Percentiles rank a stretch among this genome's conserved stretches.
Conservation (phyloP, 2,888 invertebrate species). For the Platycnemis pennipes region DNA sequence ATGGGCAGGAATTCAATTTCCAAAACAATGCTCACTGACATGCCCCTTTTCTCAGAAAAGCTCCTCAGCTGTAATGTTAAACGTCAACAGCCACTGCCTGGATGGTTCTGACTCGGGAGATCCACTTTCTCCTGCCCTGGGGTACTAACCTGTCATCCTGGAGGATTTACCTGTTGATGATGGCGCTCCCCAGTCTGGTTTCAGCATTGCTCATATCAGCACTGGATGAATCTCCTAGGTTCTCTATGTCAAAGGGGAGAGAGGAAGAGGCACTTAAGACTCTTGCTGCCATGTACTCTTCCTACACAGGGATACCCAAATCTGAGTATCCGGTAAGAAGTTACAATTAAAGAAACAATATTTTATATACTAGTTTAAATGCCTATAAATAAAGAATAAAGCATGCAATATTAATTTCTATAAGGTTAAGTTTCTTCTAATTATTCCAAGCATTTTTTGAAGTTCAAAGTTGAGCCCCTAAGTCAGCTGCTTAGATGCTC, state of each 20-base stretch:
- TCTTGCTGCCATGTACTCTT: conserved; percentile 4
- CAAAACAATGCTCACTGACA: conserved; percentile 24
- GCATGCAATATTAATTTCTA: neutral
- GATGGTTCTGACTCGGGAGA: neutral
- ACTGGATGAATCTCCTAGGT: conserved; percentile 78
- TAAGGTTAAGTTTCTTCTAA: neutral
- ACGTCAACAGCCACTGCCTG: conserved; percentile 52
- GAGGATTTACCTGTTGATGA: conserved; percentile 77
- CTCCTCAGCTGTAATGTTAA: conserved; percentile 32
- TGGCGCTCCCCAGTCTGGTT: conserved; percentile 76
- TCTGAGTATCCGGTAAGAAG: conserved; percentile 50
- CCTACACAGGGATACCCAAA: conserved; percentile 47
- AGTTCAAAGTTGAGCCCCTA: too few species aligned
- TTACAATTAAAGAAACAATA: neutral
- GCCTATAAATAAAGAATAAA: too few species aligned
- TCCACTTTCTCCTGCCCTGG: conserved; percentile 30
- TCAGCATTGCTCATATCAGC: conserved; percentile 75
- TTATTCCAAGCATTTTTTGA: too few species aligned
- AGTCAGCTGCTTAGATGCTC: too few species aligned
- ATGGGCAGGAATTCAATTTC: conserved; percentile 21
- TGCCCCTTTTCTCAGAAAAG: conserved; percentile 36
- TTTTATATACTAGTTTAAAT: too few species aligned
- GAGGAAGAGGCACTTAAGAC: conserved; percentile 40
- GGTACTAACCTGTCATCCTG: conserved; percentile 74
- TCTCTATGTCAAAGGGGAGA: conserved; percentile 69